These are phyloP conservation scores for Synanthedon tipuliformis DNA, from an alignment of 2,888 invertebrate species.

Conservation along the genomic window DNA sequence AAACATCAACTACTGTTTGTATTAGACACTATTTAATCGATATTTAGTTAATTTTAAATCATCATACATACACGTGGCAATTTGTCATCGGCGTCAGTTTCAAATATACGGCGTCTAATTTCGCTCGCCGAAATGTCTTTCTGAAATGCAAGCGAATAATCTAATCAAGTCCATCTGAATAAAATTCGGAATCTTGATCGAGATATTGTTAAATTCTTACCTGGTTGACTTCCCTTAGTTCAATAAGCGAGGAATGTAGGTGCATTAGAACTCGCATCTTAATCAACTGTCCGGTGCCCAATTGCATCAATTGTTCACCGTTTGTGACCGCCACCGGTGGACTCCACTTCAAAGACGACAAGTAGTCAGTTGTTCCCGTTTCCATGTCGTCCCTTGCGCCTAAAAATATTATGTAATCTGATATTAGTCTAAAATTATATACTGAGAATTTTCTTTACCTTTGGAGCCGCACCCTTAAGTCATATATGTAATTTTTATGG, in stretches of 20 bases:
- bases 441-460: too few relatives aligned
- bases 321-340: slow-evolving; percentile 32
- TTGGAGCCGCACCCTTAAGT: too few relatives aligned
- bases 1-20: too few relatives aligned
- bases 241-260: slow-evolving; percentile 44
- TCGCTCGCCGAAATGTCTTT: slow-evolving; percentile 84
- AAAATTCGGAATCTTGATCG: too few relatives aligned
- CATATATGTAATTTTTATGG: too few relatives aligned
- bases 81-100: background rate
- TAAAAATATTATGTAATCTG: background rate
- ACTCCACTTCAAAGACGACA: slow-evolving; percentile 26
- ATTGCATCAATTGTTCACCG: slow-evolving; percentile 47
- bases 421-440: too few relatives aligned
- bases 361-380: background rate
- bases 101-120: slow-evolving; percentile 75
- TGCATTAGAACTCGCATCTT: slow-evolving; percentile 40
- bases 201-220: slow-evolving; percentile 13
- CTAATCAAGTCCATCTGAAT: too few relatives aligned
- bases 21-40: too few relatives aligned
- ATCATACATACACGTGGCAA: background rate
- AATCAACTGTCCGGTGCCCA: slow-evolving; percentile 26
- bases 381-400: slow-evolving; percentile 14
- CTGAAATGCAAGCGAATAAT: slow-evolving; percentile 29
- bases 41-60: too few relatives aligned
- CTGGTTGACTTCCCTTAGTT: slow-evolving; percentile 40